These are phyloP conservation scores for Tinamus major DNA, from an alignment of 2,797 vertebrate genomes.

Conservation along the genomic window DNA sequence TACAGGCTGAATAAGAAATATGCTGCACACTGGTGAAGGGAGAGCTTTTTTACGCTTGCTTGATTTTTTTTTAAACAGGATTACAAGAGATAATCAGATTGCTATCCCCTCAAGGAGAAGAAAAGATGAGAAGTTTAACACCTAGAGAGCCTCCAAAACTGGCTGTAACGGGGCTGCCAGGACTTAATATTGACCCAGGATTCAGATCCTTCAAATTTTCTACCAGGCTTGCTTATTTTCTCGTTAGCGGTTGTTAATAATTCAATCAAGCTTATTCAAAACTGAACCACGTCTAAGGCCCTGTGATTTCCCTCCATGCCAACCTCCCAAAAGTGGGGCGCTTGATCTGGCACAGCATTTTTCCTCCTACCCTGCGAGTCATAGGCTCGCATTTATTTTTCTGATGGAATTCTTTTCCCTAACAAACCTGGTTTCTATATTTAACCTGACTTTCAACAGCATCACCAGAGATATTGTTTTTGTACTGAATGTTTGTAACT, in stretches of 20 bases:
- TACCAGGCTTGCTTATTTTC: fast-evolving
- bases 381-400: neutral
- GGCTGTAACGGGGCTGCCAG: neutral
- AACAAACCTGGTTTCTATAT: constrained; percentile 15
- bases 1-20: neutral
- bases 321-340: neutral
- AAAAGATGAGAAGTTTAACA: neutral
- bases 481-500: neutral
- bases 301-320: fast-evolving
- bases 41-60: neutral
- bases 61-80: no score
- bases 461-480: neutral
- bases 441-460: constrained; percentile 25
- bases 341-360: neutral
- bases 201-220: neutral
- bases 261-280: neutral
- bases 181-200: neutral
- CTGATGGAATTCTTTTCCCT: neutral
- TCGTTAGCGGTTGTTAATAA: neutral
- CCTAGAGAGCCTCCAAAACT: neutral
- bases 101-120: neutral
- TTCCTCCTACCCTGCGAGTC: fast-evolving
- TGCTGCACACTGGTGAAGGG: fast-evolving
- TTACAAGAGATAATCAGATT: neutral
- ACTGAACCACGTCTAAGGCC: neutral